These are phyloP conservation scores for Halcyon malimbica DNA, from an alignment of 2,113 vertebrate genomes.

Conservation along the genomic window DNA sequence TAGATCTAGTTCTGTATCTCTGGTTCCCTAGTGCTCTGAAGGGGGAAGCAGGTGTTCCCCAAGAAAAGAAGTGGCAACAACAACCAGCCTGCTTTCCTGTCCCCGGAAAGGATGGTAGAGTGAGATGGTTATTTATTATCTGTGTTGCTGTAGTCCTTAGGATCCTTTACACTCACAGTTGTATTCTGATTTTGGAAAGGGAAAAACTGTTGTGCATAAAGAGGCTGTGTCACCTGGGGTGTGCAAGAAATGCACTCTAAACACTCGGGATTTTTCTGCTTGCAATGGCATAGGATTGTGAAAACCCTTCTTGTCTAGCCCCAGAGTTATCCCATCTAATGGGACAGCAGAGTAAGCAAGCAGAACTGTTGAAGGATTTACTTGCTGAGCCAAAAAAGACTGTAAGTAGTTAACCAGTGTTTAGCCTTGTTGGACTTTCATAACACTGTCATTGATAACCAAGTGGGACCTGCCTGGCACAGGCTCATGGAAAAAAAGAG, in stretches of 20 bases:
- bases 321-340: background rate
- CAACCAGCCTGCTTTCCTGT: background rate
- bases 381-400: background rate
- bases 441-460: slow-evolving; percentile 18
- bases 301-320: background rate
- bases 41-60: background rate
- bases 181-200: background rate
- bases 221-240: background rate
- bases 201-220: background rate
- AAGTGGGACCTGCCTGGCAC: background rate
- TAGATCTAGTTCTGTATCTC: background rate
- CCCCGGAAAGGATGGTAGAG: background rate
- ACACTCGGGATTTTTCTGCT: background rate
- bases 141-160: background rate
- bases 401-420: background rate
- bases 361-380: slow-evolving; percentile 43
- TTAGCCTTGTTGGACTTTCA: slow-evolving; percentile 12
- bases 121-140: background rate
- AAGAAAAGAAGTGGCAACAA: background rate
- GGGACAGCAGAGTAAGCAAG: background rate
- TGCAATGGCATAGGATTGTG: background rate
- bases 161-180: background rate
- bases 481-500: background rate
- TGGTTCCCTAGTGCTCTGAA: background rate
- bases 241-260: background rate